Evolutionary conservation across 2,113 vertebrate genomes (phyloP).

Genomic region (Brachionichthys hirsutus): DNA sequence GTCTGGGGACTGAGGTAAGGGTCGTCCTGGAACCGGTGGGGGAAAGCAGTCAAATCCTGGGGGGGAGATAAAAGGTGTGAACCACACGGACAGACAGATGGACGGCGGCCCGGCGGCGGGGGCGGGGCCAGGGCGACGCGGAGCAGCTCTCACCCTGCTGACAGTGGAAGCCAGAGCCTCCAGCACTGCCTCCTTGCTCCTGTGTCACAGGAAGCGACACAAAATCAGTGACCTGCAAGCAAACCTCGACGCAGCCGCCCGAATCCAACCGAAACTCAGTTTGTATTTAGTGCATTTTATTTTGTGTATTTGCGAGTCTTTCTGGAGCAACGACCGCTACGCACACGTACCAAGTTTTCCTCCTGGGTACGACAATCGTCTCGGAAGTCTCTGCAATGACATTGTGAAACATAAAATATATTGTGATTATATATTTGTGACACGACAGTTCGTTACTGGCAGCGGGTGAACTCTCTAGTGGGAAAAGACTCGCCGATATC

Average conservation of each 20-base stretch:
- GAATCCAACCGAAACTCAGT: too few species aligned
- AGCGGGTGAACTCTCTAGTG: too few species aligned
- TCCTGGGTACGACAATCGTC: slow-evolving; percentile 84
- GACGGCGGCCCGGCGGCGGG: too few species aligned
- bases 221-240: not conserved
- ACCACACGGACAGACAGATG: not conserved
- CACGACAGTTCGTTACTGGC: too few species aligned
- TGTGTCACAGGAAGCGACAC: slow-evolving; percentile 48
- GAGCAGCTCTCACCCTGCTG: slow-evolving; percentile 78
- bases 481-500: too few species aligned
- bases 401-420: not conserved
- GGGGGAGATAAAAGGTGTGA: not conserved
- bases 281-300: not conserved
- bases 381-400: slow-evolving; percentile 61
- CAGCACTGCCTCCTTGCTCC: slow-evolving; percentile 88
- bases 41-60: slow-evolving; percentile 86
- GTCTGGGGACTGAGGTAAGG: slow-evolving; percentile 85
- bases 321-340: too few species aligned
- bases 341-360: slow-evolving; percentile 87
- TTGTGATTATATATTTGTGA: too few species aligned
- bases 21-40: slow-evolving; percentile 90
- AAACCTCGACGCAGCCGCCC: not conserved
- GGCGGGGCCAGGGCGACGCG: not conserved
- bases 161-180: slow-evolving; percentile 86
- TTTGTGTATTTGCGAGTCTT: not conserved